Evolutionary conservation across 2,888 invertebrate genomes (phyloP), one percentile per base, ranked within the genome.

Genomic region (Apotomis betuletana): DNA sequence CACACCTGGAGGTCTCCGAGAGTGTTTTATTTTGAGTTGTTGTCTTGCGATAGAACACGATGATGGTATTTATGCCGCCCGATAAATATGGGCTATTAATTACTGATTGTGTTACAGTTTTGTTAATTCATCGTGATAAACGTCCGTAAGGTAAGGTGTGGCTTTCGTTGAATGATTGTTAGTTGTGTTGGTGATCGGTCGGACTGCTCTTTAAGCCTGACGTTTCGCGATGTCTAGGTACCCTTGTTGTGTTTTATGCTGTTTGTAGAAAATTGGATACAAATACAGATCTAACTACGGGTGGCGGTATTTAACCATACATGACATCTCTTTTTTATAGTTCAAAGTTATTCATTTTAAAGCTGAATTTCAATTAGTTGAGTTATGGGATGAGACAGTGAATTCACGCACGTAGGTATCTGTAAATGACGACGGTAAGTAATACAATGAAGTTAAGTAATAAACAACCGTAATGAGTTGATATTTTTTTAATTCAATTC

Each of bases 1-100:
- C 87, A 89, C 93, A 92, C 93, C 90, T 92, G 92, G 93, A 92
- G 93, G 93, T 93, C 91, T 81, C 83, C 78, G 79, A 80, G 83
- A 85, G 84, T 87, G 84, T 90, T 92, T 90, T 90, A 90, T 91
- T 90, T 87, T 84, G 87, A 86, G 86, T 86, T 86, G 86, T 86
- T 88, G 86, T 85, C 87, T 86, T 85, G 87, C 84, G 88, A 88
- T 90, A 90, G 88, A 87, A 86, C 85, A 85, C 82, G 83, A 79
- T 84, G 84, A 83, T 82, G 81, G 86, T 89, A 90, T 91, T 91
- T 90, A 91, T 90, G 89, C 81, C 83, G 81, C 80, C 83, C 87
- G 87, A 90, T 90, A 90, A 90, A 91, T 90, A 90, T 85, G 82
- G 85, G 84, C 89, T 86, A 90, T 92, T 92, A 92, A 92, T 93